Conservation (phyloP, 2,113 vertebrate genomes). For the Ochotona princeps region DNA sequence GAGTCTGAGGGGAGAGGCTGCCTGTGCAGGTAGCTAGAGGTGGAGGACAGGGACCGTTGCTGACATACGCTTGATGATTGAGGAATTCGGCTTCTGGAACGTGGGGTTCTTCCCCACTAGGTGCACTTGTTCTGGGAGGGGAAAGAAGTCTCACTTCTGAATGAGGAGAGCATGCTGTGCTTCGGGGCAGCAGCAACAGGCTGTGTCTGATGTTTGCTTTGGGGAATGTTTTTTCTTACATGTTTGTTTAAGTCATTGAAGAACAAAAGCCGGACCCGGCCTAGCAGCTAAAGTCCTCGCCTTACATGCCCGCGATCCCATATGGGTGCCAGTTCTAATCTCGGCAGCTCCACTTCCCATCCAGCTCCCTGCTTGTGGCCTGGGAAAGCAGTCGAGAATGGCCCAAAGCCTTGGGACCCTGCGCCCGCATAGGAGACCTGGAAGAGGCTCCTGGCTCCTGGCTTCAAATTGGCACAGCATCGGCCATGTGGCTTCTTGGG, state of each 20-base stretch:
- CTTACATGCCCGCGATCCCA: too few species aligned
- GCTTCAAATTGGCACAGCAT: too few species aligned
- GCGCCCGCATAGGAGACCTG: too few species aligned
- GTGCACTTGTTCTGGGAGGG: background rate
- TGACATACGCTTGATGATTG: background rate
- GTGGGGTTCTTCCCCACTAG: too few species aligned
- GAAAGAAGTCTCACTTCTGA: background rate
- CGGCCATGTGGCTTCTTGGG: too few species aligned
- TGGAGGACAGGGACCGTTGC: background rate
- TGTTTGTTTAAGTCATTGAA: background rate
- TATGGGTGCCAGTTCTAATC: too few species aligned
- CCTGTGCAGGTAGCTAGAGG: background rate
- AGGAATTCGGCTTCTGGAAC: background rate
- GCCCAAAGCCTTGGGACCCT: too few species aligned
- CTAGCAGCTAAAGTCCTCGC: too few species aligned
- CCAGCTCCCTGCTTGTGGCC: too few species aligned
- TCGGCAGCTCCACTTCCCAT: too few species aligned
- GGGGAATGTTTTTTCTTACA: background rate
- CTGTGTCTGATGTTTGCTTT: constrained; percentile 14
- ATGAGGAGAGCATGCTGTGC: background rate
- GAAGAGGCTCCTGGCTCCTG: too few species aligned
- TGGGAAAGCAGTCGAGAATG: too few species aligned
- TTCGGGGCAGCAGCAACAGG: background rate
- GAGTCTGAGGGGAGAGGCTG: background rate
- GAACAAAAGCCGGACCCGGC: background rate